A percentile compares a stretch with the other conserved stretches of the same genome.
Evolutionary conservation across 1,140 invertebrate genomes (phyloP).

Genomic region (Cherax quadricarinatus): DNA sequence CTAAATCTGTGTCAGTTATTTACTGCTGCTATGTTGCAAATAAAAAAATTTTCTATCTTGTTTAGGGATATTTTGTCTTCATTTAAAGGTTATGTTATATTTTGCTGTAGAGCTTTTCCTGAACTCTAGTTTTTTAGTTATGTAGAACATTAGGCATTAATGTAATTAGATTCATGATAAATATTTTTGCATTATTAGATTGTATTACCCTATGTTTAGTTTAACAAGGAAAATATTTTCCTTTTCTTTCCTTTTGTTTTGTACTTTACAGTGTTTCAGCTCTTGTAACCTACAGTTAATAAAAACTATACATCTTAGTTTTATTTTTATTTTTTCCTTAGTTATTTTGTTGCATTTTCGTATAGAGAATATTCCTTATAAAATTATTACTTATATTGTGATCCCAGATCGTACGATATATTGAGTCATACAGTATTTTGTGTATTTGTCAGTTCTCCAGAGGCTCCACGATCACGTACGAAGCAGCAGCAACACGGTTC

Average conservation of each 20-base stretch:
- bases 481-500: conserved; percentile 38
- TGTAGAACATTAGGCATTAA: too few species aligned
- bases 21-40: too few species aligned
- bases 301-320: background rate
- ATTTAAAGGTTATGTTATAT: too few species aligned
- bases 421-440: conserved; percentile 16
- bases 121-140: too few species aligned
- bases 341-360: background rate
- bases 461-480: conserved; percentile 46
- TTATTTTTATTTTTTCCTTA: conserved; percentile 17
- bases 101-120: too few species aligned
- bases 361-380: background rate
- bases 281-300: background rate
- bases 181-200: background rate
- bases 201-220: background rate
- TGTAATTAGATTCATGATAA: too few species aligned
- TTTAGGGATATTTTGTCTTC: too few species aligned
- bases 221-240: background rate
- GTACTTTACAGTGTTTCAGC: background rate
- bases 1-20: too few species aligned
- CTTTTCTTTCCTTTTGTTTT: conserved; percentile 1
- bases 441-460: conserved; percentile 52
- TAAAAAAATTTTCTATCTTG: too few species aligned
- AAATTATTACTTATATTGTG: background rate
- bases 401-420: background rate